These are phyloP conservation scores for Athalia rosae DNA, from an alignment of 2,888 invertebrate genomes.

Conservation along the genomic window DNA sequence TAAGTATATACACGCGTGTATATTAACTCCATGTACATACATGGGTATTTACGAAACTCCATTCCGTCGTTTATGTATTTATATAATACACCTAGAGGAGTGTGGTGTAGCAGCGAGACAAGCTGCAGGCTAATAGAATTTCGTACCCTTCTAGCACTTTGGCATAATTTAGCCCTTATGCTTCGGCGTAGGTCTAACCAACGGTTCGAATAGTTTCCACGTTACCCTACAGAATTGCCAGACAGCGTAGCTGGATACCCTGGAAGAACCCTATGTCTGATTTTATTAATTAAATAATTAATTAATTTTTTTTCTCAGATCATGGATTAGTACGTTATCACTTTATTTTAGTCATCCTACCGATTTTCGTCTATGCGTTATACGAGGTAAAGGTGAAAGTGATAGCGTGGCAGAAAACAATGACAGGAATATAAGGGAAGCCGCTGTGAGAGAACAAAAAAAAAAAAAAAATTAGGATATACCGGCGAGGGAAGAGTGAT, in stretches of 20 bases:
- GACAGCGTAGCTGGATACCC: too few relatives aligned
- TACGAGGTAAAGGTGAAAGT: neutral
- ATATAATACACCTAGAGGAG: neutral
- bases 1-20: neutral
- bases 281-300: too few relatives aligned
- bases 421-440: neutral
- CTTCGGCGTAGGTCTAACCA: constrained; percentile 22
- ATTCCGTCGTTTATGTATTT: constrained; percentile 5
- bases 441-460: too few relatives aligned
- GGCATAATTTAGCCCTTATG: constrained; percentile 34
- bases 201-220: neutral
- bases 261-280: too few relatives aligned
- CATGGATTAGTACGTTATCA: neutral
- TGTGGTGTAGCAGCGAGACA: constrained; percentile 5
- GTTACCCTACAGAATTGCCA: too few relatives aligned
- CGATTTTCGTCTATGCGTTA: neutral
- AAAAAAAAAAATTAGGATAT: too few relatives aligned
- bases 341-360: too few relatives aligned
- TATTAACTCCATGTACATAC: neutral
- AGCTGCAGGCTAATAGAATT: constrained; percentile 23
- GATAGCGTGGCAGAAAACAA: neutral
- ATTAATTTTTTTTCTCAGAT: neutral
- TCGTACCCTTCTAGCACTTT: constrained; percentile 36
- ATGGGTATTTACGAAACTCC: neutral
- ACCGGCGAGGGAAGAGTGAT: neutral